Evolutionary conservation across 2,113 vertebrate species (phyloP), one percentile per base, ranked within the genome.

Genomic region (Aspiorhynchus laticeps): DNA sequence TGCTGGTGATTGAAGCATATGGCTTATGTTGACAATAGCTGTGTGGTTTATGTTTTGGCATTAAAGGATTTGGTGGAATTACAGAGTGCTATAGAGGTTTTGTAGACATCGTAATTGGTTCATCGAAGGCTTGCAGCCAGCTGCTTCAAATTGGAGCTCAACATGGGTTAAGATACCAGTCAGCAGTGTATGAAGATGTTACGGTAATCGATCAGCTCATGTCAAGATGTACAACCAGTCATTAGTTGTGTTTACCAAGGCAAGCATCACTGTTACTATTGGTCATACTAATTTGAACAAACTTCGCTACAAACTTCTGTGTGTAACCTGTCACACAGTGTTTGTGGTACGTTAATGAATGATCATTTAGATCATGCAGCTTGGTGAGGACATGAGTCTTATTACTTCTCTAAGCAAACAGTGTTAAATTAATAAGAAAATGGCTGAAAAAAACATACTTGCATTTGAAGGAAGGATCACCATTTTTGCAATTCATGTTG

Each of bases 61-160:
- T 89, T 87, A 84, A 89, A 84, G 81, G 88, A 87, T 87, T 86
- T 89, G 75, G 65, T 31, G 76, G 85, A 89, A 86, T 87, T 89
- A 84, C 85, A 81, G 85, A 78, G 73, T 59, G 83, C 75, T 80
- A 65, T 74, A 59, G 76, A 86, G 51, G 80, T 78, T 89, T 86
- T 77, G 61, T 86, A 82, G 80, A 87, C 76, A 80, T 87, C 85
- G 43, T 63, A 80, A 56, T 61, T 3, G 85, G 73, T 88, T 81
- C 51, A 71, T 80, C 38, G 26, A 36, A 80, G 80, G 81, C 85
- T 82, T 80, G 59, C 36, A 80, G 74, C 88, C 81, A 88, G 24
- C 53, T 46, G 48, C 67, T 51, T 75, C 53, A 86, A 80, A 84
- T 86, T 78, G 67, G 78, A 83, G 61, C 82, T 84, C 56, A 76